phyloP scores from a whole-genome alignment of 2,888 invertebrate genomes.

The Drosophila yooni region DNA sequence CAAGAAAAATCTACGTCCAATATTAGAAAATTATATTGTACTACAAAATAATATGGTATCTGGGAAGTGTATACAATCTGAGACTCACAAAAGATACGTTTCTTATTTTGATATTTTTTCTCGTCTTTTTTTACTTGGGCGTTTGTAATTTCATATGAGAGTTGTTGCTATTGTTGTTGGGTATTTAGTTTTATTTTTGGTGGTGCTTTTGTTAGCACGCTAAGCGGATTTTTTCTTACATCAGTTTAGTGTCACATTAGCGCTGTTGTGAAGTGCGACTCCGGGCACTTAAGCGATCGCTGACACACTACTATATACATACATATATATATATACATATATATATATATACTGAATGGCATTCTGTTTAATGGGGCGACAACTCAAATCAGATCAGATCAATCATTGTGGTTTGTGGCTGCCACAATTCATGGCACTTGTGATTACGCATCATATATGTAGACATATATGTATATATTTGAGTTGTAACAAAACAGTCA shows the following conservation, averaged over 20 bases:
- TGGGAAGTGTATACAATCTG: constrained; percentile 8
- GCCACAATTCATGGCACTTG: constrained; percentile 25
- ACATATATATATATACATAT: no score
- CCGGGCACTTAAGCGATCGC: constrained; percentile 31
- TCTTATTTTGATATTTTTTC: neutral
- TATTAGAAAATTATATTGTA: neutral
- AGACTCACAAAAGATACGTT: neutral
- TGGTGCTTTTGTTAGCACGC: constrained; percentile 63
- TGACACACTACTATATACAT: constrained; percentile 1
- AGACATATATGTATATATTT: neutral
- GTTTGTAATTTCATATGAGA: constrained; percentile 77
- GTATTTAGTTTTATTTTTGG: constrained; percentile 66
- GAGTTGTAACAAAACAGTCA: constrained; percentile 22
- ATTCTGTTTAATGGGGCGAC: constrained; percentile 47
- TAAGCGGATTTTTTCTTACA: constrained; percentile 79
- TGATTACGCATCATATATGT: constrained; percentile 30
- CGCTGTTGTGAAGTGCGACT: constrained; percentile 59
- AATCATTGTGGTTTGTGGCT: constrained; percentile 7
- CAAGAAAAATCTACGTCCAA: neutral
- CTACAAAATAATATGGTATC: neutral
- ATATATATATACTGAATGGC: neutral
- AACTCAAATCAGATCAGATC: constrained; percentile 27
- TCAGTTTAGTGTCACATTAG: constrained; percentile 81
- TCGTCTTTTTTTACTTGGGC: constrained; percentile 27
- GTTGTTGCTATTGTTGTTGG: constrained; percentile 33